A percentile compares a stretch with the other conserved stretches of the same genome.
Evolutionary conservation across 2,797 vertebrate genomes (phyloP).

Genomic region (Hirundo rustica): DNA sequence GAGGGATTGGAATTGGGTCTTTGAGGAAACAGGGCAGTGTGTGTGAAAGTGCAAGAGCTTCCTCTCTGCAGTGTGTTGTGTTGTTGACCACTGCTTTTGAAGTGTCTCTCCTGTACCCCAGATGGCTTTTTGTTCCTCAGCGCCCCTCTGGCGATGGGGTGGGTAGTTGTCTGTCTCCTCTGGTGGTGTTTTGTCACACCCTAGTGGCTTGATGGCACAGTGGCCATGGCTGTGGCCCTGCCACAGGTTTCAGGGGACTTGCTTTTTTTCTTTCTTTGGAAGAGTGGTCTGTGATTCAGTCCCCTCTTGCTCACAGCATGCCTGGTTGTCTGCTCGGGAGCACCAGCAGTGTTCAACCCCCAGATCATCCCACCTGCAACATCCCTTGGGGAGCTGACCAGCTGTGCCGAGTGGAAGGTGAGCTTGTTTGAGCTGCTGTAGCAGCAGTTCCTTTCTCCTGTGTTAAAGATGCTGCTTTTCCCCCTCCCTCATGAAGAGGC

Average conservation of each 20-base stretch:
- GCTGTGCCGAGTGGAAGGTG: neutral
- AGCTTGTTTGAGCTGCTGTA: neutral
- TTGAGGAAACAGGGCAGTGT: neutral
- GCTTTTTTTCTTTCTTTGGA: neutral
- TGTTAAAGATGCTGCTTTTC: neutral
- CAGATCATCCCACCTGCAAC: neutral
- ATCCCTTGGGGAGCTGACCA: neutral
- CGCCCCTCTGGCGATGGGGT: neutral
- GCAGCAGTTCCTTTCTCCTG: neutral
- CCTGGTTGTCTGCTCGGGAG: neutral
- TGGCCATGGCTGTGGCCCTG: neutral
- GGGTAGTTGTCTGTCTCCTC: neutral
- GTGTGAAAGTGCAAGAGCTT: neutral
- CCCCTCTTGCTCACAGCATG: neutral
- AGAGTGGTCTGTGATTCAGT: neutral
- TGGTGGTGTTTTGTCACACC: neutral
- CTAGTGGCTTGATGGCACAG: neutral
- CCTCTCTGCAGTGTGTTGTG: neutral
- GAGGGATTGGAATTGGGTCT: conserved; percentile 12
- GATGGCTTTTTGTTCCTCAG: neutral
- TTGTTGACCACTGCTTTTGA: neutral
- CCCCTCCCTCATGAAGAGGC: neutral
- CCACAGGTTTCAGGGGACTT: neutral
- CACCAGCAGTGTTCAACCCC: neutral
- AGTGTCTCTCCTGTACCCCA: neutral